phyloP scores from a whole-genome alignment of 2,797 vertebrate species.

The Gallinago stenura region DNA sequence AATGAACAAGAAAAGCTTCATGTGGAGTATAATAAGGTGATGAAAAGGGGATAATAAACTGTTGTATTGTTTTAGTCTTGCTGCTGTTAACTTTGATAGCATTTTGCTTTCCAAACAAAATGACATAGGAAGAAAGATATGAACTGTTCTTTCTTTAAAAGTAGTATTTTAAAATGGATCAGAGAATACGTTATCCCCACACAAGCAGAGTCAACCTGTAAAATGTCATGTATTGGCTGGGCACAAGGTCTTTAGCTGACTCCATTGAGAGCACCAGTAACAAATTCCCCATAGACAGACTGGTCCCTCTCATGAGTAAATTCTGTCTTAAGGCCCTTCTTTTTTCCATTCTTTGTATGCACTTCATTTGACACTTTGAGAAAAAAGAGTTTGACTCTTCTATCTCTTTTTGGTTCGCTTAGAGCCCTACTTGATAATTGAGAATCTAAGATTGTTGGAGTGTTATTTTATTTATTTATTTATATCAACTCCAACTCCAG shows the following conservation, averaged over 20 bases:
- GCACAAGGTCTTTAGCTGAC: neutral
- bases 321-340: neutral
- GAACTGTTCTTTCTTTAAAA: neutral
- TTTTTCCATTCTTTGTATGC: neutral
- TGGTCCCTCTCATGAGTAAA: neutral
- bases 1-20: slow-evolving; percentile 97
- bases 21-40: slow-evolving; percentile 96
- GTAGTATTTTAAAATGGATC: neutral
- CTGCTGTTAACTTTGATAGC: neutral
- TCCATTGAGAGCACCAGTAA: neutral
- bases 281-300: neutral
- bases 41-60: neutral
- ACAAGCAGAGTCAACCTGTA: neutral
- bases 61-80: neutral
- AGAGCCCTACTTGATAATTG: neutral
- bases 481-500: neutral
- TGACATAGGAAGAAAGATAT: neutral
- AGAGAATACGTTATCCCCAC: rapidly evolving
- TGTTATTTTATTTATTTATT: neutral
- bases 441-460: neutral
- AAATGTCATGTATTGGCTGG: neutral
- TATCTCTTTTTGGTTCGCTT: neutral
- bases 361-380: neutral
- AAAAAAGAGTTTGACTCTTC: neutral
- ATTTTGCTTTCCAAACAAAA: neutral